phyloP scores from a whole-genome alignment of 64 coral and sea anemone genomes.

The Montipora sp. region DNA sequence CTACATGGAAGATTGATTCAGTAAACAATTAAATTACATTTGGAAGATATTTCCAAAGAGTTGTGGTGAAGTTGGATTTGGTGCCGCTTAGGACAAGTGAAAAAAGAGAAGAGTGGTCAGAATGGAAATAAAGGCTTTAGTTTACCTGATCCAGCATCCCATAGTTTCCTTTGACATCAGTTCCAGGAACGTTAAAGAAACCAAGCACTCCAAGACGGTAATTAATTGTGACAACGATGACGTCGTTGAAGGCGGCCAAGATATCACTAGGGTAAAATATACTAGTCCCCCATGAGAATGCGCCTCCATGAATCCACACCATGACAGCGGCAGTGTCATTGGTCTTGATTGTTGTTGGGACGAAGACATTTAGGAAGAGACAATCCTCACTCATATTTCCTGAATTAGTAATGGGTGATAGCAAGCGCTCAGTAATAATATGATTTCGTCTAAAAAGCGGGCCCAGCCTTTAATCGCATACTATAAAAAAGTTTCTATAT shows the following conservation, averaged over 20 bases:
- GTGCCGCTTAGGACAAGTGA: no score
- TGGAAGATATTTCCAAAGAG: no score
- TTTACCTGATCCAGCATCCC: background rate
- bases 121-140: no score
- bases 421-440: no score
- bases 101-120: no score
- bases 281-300: background rate
- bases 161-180: background rate
- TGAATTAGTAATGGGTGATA: background rate
- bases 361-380: background rate
- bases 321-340: background rate
- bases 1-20: no score
- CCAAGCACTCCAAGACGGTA: background rate
- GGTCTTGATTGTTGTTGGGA: background rate
- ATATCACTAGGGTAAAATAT: background rate
- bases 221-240: background rate
- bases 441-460: no score
- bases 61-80: no score
- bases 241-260: background rate
- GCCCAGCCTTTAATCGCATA: no score
- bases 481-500: no score
- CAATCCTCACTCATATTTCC: conserved; percentile 31
- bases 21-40: no score
- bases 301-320: background rate
- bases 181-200: background rate